Conservation (phyloP, 2,888 invertebrate genomes). For the Uloborus plumipes region DNA sequence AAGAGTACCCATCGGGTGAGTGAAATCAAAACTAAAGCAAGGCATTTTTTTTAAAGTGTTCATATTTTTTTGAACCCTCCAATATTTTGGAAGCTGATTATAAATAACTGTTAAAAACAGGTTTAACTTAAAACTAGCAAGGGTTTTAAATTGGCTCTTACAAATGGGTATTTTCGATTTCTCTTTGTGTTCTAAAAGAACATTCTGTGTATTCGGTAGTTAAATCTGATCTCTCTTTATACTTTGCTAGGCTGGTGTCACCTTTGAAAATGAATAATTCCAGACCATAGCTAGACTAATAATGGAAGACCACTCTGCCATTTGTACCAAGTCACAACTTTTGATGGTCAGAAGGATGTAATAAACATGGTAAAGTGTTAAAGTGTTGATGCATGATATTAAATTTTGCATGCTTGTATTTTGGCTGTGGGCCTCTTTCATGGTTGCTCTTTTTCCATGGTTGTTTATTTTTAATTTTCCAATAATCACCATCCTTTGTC, state of each 20-base stretch:
- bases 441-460: conserved; percentile 10
- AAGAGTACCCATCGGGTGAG: conserved; percentile 69
- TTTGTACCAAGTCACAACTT: conserved; percentile 9
- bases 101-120: neutral
- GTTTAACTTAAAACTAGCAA: too few species aligned
- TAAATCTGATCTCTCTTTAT: conserved; percentile 43
- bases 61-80: conserved; percentile 38
- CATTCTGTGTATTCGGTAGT: conserved; percentile 6
- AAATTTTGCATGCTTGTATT: conserved; percentile 53
- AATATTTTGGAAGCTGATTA: conserved; percentile 63
- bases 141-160: neutral
- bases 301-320: conserved; percentile 24
- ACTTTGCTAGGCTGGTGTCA: conserved; percentile 52
- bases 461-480: too few species aligned
- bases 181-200: neutral
- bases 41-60: neutral
- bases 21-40: neutral
- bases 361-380: conserved; percentile 49
- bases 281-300: conserved; percentile 16
- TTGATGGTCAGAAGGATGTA: conserved; percentile 21
- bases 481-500: neutral
- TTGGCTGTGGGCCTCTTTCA: conserved; percentile 36
- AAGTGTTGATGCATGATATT: conserved; percentile 57
- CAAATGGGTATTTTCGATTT: neutral
- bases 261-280: conserved; percentile 31